Conservation (phyloP, 2,797 vertebrate genomes). For the Leontopithecus rosalia region DNA sequence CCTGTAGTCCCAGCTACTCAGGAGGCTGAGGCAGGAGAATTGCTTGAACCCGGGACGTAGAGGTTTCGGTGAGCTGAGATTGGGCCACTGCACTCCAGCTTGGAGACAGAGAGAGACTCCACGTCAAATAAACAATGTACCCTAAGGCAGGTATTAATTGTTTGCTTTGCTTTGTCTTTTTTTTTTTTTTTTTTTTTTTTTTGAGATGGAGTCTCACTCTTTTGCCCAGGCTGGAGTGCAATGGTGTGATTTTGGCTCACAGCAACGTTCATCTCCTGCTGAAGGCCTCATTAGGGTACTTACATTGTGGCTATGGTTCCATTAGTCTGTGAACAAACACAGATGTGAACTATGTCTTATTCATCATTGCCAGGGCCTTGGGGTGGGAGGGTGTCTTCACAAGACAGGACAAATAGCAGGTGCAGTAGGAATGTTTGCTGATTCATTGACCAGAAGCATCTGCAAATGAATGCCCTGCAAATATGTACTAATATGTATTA, state of each 20-base stretch:
- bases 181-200: too few species aligned
- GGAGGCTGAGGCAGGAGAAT: too few species aligned
- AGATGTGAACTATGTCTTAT: background rate
- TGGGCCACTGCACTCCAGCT: background rate
- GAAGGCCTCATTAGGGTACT: background rate
- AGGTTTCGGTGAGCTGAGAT: background rate
- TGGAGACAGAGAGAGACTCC: background rate
- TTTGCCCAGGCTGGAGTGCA: too few species aligned
- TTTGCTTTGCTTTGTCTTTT: too few species aligned
- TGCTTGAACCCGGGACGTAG: accelerated
- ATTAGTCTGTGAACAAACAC: conserved; percentile 4
- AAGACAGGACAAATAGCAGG: background rate
- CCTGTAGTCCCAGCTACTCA: too few species aligned
- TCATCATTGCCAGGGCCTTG: background rate
- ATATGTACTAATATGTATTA: background rate
- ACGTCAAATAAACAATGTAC: background rate
- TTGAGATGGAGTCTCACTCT: too few species aligned
- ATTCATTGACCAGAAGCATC: background rate
- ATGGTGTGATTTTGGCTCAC: too few species aligned
- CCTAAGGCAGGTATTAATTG: too few species aligned
- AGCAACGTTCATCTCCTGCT: too few species aligned
- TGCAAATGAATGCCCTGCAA: background rate
- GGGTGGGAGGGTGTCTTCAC: background rate
- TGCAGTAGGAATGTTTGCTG: background rate
- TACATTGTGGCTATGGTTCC: background rate